These are phyloP conservation scores for Solenopsis fugax DNA, from an alignment of 1,140 invertebrate genomes.

Conservation along the genomic window DNA sequence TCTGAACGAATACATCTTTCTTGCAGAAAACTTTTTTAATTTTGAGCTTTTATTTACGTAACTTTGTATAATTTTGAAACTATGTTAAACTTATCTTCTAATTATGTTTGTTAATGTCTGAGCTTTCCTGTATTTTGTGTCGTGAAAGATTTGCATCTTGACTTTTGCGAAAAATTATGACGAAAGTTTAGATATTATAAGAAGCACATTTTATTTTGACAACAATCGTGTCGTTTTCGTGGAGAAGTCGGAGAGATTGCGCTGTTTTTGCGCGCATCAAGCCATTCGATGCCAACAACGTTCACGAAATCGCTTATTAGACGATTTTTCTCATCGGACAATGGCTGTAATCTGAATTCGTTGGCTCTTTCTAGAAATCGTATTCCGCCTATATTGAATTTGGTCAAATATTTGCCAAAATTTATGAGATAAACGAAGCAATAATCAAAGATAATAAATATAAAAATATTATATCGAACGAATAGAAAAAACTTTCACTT, in stretches of 20 bases:
- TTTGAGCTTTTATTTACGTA: neutral
- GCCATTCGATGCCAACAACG: neutral
- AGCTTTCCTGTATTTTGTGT: neutral
- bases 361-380: neutral
- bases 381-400: slow-evolving; percentile 23
- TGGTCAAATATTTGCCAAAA: slow-evolving; percentile 31
- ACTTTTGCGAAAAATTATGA: neutral
- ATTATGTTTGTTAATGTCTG: neutral
- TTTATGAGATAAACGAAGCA: slow-evolving; percentile 21
- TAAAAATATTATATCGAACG: neutral
- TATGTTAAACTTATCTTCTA: neutral
- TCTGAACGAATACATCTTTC: neutral
- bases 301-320: slow-evolving; percentile 46
- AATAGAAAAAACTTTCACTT: slow-evolving; percentile 13
- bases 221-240: neutral
- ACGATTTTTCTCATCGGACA: slow-evolving; percentile 65
- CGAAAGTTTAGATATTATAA: neutral
- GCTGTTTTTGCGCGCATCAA: neutral
- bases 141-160: neutral
- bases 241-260: neutral
- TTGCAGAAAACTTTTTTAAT: neutral
- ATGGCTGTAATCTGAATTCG: slow-evolving; percentile 57
- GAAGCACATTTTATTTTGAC: neutral
- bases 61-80: neutral
- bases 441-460: slow-evolving; percentile 53